Conservation (phyloP, 2,888 invertebrate genomes). For the Leptinotarsa rubiginosa region DNA sequence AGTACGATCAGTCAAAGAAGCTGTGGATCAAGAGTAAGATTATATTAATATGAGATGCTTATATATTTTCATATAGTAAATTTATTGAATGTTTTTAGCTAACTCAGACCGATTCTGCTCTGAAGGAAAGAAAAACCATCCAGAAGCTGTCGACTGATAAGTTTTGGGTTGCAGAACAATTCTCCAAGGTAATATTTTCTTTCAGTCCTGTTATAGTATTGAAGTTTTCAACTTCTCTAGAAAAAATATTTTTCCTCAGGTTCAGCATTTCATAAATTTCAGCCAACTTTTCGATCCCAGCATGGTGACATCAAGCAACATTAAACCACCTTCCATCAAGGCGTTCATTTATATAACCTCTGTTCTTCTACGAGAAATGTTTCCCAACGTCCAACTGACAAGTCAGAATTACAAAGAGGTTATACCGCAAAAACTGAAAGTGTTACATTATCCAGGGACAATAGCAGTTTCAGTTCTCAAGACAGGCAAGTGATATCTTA, state of each 20-base stretch:
- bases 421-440: conserved; percentile 23
- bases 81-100: conserved; percentile 26
- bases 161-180: conserved; percentile 38
- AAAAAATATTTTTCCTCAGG: conserved; percentile 27
- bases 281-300: conserved; percentile 28
- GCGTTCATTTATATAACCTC: conserved; percentile 25
- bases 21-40: conserved; percentile 28
- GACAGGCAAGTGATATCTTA: conserved; percentile 23
- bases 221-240: background rate
- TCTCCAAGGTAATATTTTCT: conserved; percentile 31
- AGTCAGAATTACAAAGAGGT: conserved; percentile 32
- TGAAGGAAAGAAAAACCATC: conserved; percentile 37
- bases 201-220: background rate
- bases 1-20: conserved; percentile 30
- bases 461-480: conserved; percentile 27
- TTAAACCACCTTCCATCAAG: conserved; percentile 33
- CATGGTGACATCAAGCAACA: conserved; percentile 24
- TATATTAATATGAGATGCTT: too few species aligned
- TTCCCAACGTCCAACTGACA: conserved; percentile 18
- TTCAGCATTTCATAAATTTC: conserved; percentile 33
- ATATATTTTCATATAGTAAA: background rate
- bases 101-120: conserved; percentile 25
- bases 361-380: conserved; percentile 21
- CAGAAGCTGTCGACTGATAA: conserved; percentile 39
- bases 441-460: conserved; percentile 29